A percentile compares a stretch with the other conserved stretches of the same genome.
These are phyloP conservation scores for Magallana angulata DNA, from an alignment of 1,140 invertebrate species.

Conservation along the genomic window DNA sequence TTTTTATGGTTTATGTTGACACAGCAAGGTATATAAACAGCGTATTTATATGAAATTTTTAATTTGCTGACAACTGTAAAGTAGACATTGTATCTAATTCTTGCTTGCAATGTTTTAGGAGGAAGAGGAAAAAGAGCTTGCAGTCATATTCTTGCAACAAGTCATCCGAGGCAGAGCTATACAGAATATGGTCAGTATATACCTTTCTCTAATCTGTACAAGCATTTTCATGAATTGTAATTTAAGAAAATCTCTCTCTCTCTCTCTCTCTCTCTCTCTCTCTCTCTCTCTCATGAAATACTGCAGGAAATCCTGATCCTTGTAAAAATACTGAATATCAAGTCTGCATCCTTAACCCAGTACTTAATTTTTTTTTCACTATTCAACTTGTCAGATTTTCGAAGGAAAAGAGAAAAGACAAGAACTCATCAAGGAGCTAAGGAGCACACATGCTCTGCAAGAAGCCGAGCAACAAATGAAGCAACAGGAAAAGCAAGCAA, in stretches of 20 bases:
- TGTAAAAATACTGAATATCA: too few relatives aligned
- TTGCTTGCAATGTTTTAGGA: constrained; percentile 61
- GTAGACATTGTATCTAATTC: too few relatives aligned
- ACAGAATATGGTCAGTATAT: constrained; percentile 84
- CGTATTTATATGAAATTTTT: too few relatives aligned
- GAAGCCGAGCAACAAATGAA: constrained; percentile 78
- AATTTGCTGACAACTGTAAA: too few relatives aligned
- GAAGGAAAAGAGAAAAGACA: constrained; percentile 85
- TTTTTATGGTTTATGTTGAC: too few relatives aligned
- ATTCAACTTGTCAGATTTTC: constrained; percentile 82
- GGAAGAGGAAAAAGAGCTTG: constrained; percentile 83
- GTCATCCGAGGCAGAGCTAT: constrained; percentile 85
- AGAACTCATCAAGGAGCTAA: constrained; percentile 86
- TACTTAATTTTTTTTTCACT: constrained; percentile 18
- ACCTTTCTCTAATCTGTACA: neutral
- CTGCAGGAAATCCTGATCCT: too few relatives aligned
- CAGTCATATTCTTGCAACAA: constrained; percentile 84
- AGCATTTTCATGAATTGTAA: neutral
- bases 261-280: neutral
- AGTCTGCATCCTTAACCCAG: too few relatives aligned
- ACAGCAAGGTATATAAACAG: too few relatives aligned
- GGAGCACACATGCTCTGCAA: constrained; percentile 84
- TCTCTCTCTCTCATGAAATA: too few relatives aligned
- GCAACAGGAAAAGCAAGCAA: constrained; percentile 79
- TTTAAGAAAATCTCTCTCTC: neutral